Conservation (phyloP, 2,888 invertebrate genomes). For the Tanypteryx hageni region DNA sequence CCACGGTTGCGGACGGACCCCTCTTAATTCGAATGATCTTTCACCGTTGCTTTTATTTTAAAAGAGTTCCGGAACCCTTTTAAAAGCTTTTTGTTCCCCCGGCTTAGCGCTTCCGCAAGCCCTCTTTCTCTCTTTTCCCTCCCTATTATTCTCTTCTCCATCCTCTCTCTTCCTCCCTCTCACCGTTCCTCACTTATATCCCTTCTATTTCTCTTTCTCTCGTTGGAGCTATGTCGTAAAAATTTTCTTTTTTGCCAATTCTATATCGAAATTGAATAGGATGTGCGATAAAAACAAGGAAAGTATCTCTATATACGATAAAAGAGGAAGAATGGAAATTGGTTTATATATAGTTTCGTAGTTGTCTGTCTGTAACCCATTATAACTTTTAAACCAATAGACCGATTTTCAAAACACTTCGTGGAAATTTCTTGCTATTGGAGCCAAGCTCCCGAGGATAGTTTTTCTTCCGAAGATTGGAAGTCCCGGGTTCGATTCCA, state of each 20-base stretch:
- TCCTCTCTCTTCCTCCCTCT: background rate
- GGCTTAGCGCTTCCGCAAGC: background rate
- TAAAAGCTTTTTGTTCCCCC: slow-evolving; percentile 12
- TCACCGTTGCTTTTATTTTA: background rate
- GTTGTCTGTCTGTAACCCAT: no score
- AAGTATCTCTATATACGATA: no score
- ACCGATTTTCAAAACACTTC: no score
- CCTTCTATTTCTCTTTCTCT: background rate
- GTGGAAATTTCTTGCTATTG: no score
- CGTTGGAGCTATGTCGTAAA: background rate
- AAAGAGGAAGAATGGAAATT: no score
- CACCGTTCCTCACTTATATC: background rate
- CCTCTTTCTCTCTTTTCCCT: background rate
- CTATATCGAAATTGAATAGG: background rate
- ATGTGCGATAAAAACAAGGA: background rate
- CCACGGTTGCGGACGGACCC: background rate
- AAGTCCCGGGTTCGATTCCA: no score
- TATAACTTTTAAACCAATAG: no score
- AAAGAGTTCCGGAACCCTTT: slow-evolving; percentile 24
- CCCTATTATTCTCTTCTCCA: no score
- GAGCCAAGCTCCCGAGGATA: no score
- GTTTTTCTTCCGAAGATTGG: no score
- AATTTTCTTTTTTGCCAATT: background rate
- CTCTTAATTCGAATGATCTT: slow-evolving; percentile 17
- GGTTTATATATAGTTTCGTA: no score